phyloP scores from a whole-genome alignment of 2,113 vertebrate species.

The Equus quagga region DNA sequence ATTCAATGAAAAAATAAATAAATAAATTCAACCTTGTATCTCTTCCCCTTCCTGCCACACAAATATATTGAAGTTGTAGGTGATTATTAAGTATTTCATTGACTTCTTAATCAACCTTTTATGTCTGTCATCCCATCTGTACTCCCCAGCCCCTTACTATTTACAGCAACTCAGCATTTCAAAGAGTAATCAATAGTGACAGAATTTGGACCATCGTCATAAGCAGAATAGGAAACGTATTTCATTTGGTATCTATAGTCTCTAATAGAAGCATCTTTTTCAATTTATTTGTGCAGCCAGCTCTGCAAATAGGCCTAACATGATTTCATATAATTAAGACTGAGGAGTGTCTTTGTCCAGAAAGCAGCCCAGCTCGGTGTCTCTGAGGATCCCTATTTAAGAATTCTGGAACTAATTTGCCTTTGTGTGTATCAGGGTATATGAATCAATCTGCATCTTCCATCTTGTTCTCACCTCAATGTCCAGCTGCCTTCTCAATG shows the following conservation, averaged over 20 bases:
- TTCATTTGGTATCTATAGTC: background rate
- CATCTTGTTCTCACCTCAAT: background rate
- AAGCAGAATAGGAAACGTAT: background rate
- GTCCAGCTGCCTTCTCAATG: background rate
- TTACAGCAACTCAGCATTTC: constrained; percentile 21
- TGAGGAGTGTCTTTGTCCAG: background rate
- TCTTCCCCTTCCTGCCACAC: background rate
- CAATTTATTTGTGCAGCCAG: background rate
- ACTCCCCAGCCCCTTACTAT: background rate
- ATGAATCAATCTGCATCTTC: background rate
- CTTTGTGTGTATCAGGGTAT: background rate
- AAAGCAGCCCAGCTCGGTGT: background rate
- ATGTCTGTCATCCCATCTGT: background rate
- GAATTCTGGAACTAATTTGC: background rate
- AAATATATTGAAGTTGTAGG: background rate
- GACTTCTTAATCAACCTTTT: background rate
- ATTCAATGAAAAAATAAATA: background rate
- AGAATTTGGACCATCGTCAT: background rate
- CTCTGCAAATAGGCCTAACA: background rate
- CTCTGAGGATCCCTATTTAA: background rate
- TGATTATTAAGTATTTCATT: constrained; percentile 29
- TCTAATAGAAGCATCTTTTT: background rate
- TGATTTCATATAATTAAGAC: background rate
- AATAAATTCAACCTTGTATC: background rate
- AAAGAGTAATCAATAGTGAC: background rate